Evolutionary conservation across 2,113 vertebrate genomes (phyloP), one percentile per base, ranked within the genome.

Genomic region (Protobothrops mucrosquamatus): DNA sequence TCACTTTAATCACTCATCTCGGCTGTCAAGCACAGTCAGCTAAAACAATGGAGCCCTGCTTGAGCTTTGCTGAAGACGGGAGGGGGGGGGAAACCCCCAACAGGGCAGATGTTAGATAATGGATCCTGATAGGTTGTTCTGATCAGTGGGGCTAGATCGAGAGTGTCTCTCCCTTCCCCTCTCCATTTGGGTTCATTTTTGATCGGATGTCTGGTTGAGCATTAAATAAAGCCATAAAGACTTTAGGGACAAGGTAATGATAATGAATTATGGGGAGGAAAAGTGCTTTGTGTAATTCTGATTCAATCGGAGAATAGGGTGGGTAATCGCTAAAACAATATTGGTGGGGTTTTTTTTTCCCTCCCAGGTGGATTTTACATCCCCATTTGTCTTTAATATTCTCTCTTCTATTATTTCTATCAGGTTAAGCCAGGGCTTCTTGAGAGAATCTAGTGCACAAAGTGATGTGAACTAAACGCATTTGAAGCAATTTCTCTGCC

Each of bases 1-100:
- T 97, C 97, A 93, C 95, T 94, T 94, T 91, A 93, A 95, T 96
- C 96, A 91, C 95, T 93, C 94, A 94, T 95, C 94, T 94, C 20
- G 91, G 93, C 92, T 94, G 95, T 93, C 96, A 94, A 94, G 92
- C 89, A 39, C 87, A 94, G 95, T 89, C 95, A 94, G 94, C 3
- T 0, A 90, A 97, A 96, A 95, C 96, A 96, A 96, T 95, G 93
- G 95, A 86, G 90, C 2, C 1, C 89, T 61, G 93, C 94, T 92
- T 95, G 95, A 93, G 94, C 10, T 91, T 88, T 61, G 94, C 93
- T 93, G 96, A 59, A 20, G 61, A 20, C 1, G 11, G 85, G 29
- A 18, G 87, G 85, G 81, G n/a, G 1, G 56, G 11, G 24, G 10
- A 22, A 23, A 34, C 7, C 4, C 6, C 26, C 15, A 64, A 96